Evolutionary conservation across 2,113 vertebrate species (phyloP), one percentile per base, ranked within the genome.

Genomic region (Labrus mixtus): DNA sequence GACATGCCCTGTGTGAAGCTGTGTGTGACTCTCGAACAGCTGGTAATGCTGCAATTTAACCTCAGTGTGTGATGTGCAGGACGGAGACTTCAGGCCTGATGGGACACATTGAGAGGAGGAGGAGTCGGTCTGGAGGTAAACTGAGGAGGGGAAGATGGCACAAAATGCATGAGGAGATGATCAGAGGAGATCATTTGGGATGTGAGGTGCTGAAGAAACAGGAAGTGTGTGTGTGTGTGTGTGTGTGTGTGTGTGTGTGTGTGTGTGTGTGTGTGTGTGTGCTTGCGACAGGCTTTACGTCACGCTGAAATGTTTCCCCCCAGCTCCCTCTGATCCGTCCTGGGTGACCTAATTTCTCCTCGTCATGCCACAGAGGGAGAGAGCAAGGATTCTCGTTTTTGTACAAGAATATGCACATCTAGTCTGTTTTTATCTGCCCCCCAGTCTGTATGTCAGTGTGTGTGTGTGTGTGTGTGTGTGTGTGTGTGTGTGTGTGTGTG

Each of bases 341-440:
- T 85, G 45, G 43, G 45, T 93, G 91, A 92, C 93, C 91, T 86
- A 68, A 87, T 91, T 93, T 91, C 76, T 39, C 41, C 22, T 66
- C 23, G 1, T 63, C 62, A 62, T 71, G 53, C n/a, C 71, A 59
- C 67, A 13, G 29, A 79, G 58, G 68, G 61, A 57, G 62, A 39
- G 60, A 68, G 53, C 29, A 36, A 60, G 19, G 81, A 66, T 81
- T 51, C 71, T 63, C 51, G 5, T 29, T 59, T 79, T 60, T 41
- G 6, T 39, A 62, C 54, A 68, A 39, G 62, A 82, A 41, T 36
- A 3, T 25, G 20, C 22, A 57, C 69, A 57, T 43, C 57, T 51
- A n/a, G 48, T 43, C 58, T 57, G 29, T 19, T 33, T 65, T 68
- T 50, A 13, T 63, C 51, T 13, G 19, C 48, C 19, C 48, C 48